Base-by-base conservation (phyloP, 2,113 vertebrate species). In the Mandrillus leucophaeus region DNA sequence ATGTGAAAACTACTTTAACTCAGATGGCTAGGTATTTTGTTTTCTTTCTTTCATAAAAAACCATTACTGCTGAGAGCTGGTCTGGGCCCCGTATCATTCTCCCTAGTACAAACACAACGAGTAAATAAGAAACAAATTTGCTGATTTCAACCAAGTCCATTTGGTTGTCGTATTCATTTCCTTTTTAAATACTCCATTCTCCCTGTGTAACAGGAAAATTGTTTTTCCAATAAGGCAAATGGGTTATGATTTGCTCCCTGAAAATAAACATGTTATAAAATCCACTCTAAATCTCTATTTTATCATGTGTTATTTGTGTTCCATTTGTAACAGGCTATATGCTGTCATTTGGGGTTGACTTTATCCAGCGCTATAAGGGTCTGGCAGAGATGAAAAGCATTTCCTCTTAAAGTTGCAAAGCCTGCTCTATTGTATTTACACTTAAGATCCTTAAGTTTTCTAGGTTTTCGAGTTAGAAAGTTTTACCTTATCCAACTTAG, bases 161-260 rank as follows among this genome's bases (percentile, higher is more conserved):
- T 97, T 97, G 82, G 59, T 20, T 84, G 50, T 90, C 93, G 97
- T 45, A 64, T 61, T 80, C 87, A 90, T 86, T 90, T 93, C 91
- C 87, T 90, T 95, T 83, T 96, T 94, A 95, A 98, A 96, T 48
- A 87, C 16, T 78, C 95, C 38, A 50, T 14, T 95, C 93, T 88
- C 94, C 61, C 80, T 25, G 48, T 27, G 90, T 90, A 96, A 90
- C 61, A 87, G 35, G 87, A 90, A 98, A 96, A 72, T 16, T 80
- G 73, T 79, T 91, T 97, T 88, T 96, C 82, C 85, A 93, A 93
- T 94, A 96, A 96, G 88, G 90, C 95, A 93, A 98, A 92, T 95
- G 93, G 84, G 59, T 97, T 96, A 93, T 95, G 84, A 97, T 76
- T 96, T 96, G 93, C 45, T 86, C 25, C 55, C 83, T 92, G 84